Evolutionary conservation across 2,113 vertebrate genomes (phyloP).

Genomic region (Henicopernis longicauda): DNA sequence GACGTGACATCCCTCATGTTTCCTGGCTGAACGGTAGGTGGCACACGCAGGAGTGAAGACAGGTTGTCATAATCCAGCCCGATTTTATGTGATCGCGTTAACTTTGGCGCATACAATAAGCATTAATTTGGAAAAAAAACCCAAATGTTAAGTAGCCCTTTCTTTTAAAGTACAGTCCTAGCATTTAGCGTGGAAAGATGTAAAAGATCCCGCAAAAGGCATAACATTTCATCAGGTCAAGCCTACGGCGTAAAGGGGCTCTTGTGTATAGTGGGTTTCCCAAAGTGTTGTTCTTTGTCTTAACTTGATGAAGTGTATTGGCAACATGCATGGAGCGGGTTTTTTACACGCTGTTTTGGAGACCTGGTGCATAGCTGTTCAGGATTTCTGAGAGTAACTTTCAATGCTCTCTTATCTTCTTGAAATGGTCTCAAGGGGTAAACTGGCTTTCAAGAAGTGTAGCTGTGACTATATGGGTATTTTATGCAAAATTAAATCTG

Average conservation of each 20-base stretch:
- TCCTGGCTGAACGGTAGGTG: slow-evolving; percentile 57
- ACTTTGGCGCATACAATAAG: not conserved
- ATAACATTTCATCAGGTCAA: slow-evolving; percentile 56
- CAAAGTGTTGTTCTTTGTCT: slow-evolving; percentile 51
- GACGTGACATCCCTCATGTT: not conserved
- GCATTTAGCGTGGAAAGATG: not conserved
- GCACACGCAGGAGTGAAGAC: slow-evolving; percentile 44
- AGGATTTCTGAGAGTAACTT: not conserved
- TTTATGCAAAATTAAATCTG: not conserved
- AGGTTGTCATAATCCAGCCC: slow-evolving; percentile 13
- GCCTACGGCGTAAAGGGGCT: slow-evolving; percentile 1
- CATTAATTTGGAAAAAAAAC: slow-evolving; percentile 30
- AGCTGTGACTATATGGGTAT: not conserved
- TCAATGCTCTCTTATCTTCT: not conserved
- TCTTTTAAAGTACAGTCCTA: not conserved
- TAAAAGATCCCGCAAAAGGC: slow-evolving; percentile 23
- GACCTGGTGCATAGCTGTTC: not conserved
- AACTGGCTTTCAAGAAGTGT: not conserved
- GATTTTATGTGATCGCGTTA: not conserved
- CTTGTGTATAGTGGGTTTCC: slow-evolving; percentile 60
- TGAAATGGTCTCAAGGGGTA: not conserved
- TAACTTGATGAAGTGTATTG: slow-evolving; percentile 52
- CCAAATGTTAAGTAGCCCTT: not conserved
- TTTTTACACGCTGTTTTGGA: not conserved
- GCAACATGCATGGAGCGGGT: not conserved